A percentile compares a stretch with the other conserved stretches of the same genome.
These are phyloP conservation scores for Drosophila diplacantha DNA, from an alignment of 2,888 invertebrate genomes.

Conservation along the genomic window DNA sequence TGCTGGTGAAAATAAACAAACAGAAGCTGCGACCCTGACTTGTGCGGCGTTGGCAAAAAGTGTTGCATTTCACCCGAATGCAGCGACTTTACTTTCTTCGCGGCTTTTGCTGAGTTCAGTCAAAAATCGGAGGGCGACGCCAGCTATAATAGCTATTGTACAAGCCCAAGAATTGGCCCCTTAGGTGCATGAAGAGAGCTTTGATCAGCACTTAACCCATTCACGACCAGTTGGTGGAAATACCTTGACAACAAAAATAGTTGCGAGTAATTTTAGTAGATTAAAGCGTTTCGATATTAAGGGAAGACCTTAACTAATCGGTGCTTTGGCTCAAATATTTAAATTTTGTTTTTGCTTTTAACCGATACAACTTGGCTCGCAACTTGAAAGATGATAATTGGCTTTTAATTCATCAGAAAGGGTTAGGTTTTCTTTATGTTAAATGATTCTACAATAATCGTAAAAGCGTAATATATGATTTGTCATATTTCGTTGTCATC, in stretches of 20 bases:
- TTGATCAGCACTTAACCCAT: constrained; percentile 24
- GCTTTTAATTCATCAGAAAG: neutral
- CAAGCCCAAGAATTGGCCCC: constrained; percentile 60
- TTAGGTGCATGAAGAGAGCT: constrained; percentile 2
- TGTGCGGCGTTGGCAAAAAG: constrained; percentile 75
- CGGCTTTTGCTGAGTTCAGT: constrained; percentile 58
- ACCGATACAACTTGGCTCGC: neutral
- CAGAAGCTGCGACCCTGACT: constrained; percentile 73
- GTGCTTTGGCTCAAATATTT: neutral
- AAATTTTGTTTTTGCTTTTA: neutral
- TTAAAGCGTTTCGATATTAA: neutral
- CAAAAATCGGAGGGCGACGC: constrained; percentile 60
- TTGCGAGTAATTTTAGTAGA: neutral
- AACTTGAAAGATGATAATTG: neutral
- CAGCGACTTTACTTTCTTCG: constrained; percentile 66
- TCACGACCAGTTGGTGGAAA: constrained; percentile 3
- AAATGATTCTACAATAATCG: neutral
- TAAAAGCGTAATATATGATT: neutral
- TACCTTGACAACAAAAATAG: constrained; percentile 4
- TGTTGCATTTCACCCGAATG: constrained; percentile 63
- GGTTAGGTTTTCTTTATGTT: neutral
- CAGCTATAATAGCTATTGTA: constrained; percentile 50
- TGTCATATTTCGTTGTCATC: constrained; percentile 18
- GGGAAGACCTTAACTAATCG: neutral
- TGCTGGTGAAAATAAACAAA: constrained; percentile 60